Evolutionary conservation across 2,797 vertebrate species (phyloP), one percentile per base, ranked within the genome.

Genomic region (Crax fasciolata): DNA sequence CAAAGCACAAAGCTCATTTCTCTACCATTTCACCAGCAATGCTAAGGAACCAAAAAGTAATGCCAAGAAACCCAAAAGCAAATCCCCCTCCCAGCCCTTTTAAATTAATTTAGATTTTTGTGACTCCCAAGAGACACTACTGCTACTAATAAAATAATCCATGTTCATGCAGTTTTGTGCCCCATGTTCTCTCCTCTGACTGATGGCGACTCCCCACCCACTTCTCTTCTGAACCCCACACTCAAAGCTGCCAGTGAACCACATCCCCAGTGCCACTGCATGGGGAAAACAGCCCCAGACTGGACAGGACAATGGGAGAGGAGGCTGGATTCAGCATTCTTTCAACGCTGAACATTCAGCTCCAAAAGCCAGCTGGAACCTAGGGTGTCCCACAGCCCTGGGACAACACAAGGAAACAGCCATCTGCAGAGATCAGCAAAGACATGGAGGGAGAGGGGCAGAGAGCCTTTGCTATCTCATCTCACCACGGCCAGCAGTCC

Each of bases 331-430:
- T 49, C 2, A 24, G 21, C 4, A 2, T 5, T 25, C 25, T 24
- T 43, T 3, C 4, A 85, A 13, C 5, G 65, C 20, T 0, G 0
- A 85, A 35, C 19, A 12, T 27, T 35, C 65, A 18, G 35, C 35
- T 24, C 58, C 4, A 7, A 39, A 66, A 49, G 48, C 17, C 58
- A 0, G 0, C 32, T 86, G 70, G 76, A 65, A 87, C 68, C 10
- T 24, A 14, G 79, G 11, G 13, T 9, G 20, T 30, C 78, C 39
- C 43, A 24, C 2, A 52, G 48, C 44, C 77, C 48, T 46, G 52
- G 27, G 39, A 75, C 13, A 70, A 7, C 48, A 73, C n/a, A 65
- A 35, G 28, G 13, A 63, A 76, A 46, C 0, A 0, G 1, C 1
- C 70, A n/a, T 84, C 44, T 61, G 46, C 73, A 68, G 23, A 7